Base-by-base conservation (phyloP, 2,888 invertebrate genomes). In the Mythimna lalbum region DNA sequence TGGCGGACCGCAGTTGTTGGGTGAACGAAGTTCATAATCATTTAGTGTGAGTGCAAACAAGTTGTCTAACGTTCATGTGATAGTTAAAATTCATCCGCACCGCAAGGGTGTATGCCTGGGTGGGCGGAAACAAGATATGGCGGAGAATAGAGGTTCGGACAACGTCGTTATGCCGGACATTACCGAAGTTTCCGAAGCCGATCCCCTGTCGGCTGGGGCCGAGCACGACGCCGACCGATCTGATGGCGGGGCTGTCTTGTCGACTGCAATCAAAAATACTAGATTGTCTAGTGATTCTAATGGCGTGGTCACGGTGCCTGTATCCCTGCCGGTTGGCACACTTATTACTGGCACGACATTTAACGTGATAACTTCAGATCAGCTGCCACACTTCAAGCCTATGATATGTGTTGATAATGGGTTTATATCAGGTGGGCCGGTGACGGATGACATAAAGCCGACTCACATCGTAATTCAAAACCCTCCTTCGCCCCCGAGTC, bases 391-490 rank as follows among this genome's bases (percentile, higher is more conserved):
- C 91, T 98, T 98, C 90, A 98, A 98, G 90, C 98, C 98, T 83
- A 98, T 98, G 97, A 92, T 98, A 89, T 98, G 98, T 90, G 98
- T 98, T 78, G 98, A 98, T 89, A 98, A 98, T 91, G 98, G 98
- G 49, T 98, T 98, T 90, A 97, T 98, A 86, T 97, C 98, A 57
- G 95, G 96, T 75, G 96, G 96, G 63, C 93, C 96, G 4, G 97
- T 97, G 39, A 95, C 96, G 55, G 97, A 97, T 33, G 97, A 97
- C 57, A 97, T 98, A 86, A 96, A 98, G 67, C 97, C 98, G 12
- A 97, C 97, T 0, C 97, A 97, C 82, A 98, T 98, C 81, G 98
- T 98, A 64, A 98, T 98, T 78, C 93, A 93, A 82, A 93, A 93
- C 66, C 88, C 92, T 6, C 63, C 88, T 4, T 89, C 94, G 52